phyloP scores from a whole-genome alignment of 2,113 vertebrate genomes.

The Hyla sarda region DNA sequence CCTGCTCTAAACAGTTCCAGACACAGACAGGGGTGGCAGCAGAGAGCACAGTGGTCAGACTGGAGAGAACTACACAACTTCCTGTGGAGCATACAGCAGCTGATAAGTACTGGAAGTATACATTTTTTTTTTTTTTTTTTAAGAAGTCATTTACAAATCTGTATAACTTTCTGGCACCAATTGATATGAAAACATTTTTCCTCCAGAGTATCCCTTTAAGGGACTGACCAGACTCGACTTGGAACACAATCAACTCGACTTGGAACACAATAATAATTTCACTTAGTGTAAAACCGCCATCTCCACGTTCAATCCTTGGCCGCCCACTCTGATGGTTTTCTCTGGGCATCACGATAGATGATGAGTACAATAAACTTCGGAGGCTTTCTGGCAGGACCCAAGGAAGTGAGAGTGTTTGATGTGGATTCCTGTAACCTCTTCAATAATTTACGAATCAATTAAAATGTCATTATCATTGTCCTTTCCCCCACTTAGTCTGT shows the following conservation, averaged over 20 bases:
- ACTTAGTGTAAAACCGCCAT: neutral
- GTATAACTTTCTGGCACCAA: too few species aligned
- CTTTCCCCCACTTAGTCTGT: slow-evolving; percentile 70
- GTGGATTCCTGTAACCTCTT: slow-evolving; percentile 66
- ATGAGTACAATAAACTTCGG: neutral
- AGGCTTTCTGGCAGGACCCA: neutral
- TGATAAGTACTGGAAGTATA: too few species aligned
- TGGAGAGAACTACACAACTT: too few species aligned
- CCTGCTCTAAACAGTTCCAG: too few species aligned
- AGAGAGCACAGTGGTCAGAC: too few species aligned
- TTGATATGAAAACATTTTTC: too few species aligned
- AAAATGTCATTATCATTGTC: slow-evolving; percentile 77
- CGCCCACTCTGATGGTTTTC: neutral
- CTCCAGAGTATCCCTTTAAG: too few species aligned
- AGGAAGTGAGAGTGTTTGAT: slow-evolving; percentile 48
- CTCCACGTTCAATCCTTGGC: neutral
- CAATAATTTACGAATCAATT: slow-evolving; percentile 82
- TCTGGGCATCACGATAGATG: neutral
- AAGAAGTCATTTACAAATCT: too few species aligned
- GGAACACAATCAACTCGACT: neutral
- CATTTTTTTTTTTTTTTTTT: too few species aligned
- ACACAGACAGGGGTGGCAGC: too few species aligned
- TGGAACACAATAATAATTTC: neutral
- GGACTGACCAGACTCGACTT: neutral
- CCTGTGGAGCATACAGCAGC: too few species aligned